Evolutionary conservation across 2,888 invertebrate species (phyloP).

Genomic region (Nysson spinosus): DNA sequence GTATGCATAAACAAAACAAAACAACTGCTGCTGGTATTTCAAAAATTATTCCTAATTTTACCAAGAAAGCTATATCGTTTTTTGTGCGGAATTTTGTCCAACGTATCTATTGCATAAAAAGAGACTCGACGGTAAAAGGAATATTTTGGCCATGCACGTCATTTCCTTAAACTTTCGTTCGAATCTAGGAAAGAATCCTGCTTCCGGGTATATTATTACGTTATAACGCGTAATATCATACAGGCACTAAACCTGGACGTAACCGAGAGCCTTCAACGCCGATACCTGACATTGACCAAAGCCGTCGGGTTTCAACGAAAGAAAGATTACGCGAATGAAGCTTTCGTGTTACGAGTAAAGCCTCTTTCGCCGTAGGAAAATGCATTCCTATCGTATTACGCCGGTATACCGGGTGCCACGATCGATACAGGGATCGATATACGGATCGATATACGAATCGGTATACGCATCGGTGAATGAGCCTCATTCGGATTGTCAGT

Average conservation of each 20-base stretch:
- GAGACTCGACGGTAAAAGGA: too few species aligned
- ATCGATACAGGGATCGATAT: constrained; percentile 11
- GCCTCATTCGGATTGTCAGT: constrained; percentile 57
- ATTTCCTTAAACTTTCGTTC: too few species aligned
- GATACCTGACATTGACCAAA: not conserved
- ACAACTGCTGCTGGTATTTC: too few species aligned
- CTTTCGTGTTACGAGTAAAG: constrained; percentile 32
- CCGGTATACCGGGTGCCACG: constrained; percentile 35
- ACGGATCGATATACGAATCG: not conserved
- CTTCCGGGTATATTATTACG: too few species aligned
- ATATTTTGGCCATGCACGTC: too few species aligned
- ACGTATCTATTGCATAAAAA: too few species aligned
- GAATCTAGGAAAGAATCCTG: too few species aligned
- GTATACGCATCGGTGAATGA: constrained; percentile 58
- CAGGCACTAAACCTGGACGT: not conserved
- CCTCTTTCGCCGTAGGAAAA: constrained; percentile 47
- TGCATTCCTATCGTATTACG: constrained; percentile 66
- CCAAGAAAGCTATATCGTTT: too few species aligned
- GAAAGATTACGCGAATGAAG: not conserved
- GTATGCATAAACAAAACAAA: too few species aligned
- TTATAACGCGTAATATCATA: constrained; percentile 6
- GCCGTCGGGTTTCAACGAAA: constrained; percentile 18
- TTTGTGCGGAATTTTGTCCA: too few species aligned
- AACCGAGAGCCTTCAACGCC: constrained; percentile 9
- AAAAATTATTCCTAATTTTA: too few species aligned